Evolutionary conservation across 2,113 vertebrate species (phyloP), one percentile per base, ranked within the genome.

Genomic region (Calidris pugnax): DNA sequence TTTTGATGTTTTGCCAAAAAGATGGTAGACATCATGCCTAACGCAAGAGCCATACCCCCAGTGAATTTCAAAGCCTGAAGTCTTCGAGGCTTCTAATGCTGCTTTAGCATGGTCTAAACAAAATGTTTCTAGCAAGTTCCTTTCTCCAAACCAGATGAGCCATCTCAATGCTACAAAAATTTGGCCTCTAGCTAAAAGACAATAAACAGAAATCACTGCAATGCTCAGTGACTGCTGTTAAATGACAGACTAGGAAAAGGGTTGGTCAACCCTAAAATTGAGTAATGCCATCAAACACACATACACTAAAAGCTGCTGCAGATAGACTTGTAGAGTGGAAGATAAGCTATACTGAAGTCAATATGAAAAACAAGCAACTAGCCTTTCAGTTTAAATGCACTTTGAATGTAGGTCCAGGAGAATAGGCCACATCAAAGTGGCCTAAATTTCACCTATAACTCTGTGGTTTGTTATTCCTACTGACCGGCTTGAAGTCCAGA

Each of bases 241-340:
- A 94, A 92, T 81, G 51, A 82, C 60, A 75, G 37, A 79, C 45
- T 5, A 14, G 12, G 45, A 51, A 95, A 62, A 78, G 35, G 8
- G 28, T 10, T 87, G 83, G 37, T 92, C 80, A 93, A 50, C 69
- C 84, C 39, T 93, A 92, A 93, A 94, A 95, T 50, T 33, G 64
- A 37, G 80, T 79, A 94, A 85, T 82, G 84, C 62, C 91, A 71
- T 76, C 66, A 85, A 87, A 66, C 53, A 62, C 3, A 3, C 26
- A 9, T 50, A 37, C 74, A 41, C 62, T 93, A 85, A 97, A 90
- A 95, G 73, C 69, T 64, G 20, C 55, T 74, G 63, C 47, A 83
- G n/a, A 74, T 39, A 64, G 37, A 75, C 26, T 32, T 41, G 45
- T 66, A 72, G 33, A 55, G 14, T 27, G 32, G 41, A 64, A 87